Base-by-base conservation (phyloP, 2,888 invertebrate genomes). In the Acanthopleura granulata region DNA sequence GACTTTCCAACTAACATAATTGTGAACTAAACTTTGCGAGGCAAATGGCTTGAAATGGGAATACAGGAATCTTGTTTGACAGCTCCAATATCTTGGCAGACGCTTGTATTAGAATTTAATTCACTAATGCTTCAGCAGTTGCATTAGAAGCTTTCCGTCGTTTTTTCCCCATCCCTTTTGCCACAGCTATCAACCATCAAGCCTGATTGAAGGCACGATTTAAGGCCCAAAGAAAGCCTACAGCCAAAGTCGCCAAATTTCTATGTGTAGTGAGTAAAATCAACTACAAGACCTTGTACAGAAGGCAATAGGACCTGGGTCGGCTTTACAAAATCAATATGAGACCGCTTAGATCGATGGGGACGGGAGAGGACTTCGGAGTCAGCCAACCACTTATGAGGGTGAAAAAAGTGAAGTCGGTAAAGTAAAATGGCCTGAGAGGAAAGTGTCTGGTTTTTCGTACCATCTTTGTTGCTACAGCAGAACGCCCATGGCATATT, bases 61-160 rank as follows among this genome's bases (percentile, higher is more conserved):
- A 40, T 9, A 57, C 57, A 57, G 57, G 57, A 57, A 18, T 57
- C 57, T 57, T 57, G 57, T 57, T 57, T 57, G 57, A 57, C 57
- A 57, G 57, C 57, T 57, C 12, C 57, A n/a, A 57, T 57, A 57
- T 57, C 57, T 57, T 22, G n/a, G 12, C 57, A 57, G 18, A 57
- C 57, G 22, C n/a, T 22, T 57, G 57, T 57, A 57, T 57, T 57
- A 12, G 57, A 57, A n/a, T 57, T 57, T 57, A 57, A 57, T 57
- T 57, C 57, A 57, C 57, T 57, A 57, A 57, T 57, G 57, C 57
- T 57, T 57, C 18, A 22, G 57, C 57, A 57, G 57, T 57, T 57
- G n/a, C 57, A 22, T 22, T 57, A 22, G 22, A 22, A 57, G 57
- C 57, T 57, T 57, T 57, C 12, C 57, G 22, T 57, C 22, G 6